Percentiles rank a stretch among this genome's conserved stretches.
These are phyloP conservation scores for Nothobranchius furzeri DNA, from an alignment of 2,113 vertebrate genomes.

Conservation along the genomic window DNA sequence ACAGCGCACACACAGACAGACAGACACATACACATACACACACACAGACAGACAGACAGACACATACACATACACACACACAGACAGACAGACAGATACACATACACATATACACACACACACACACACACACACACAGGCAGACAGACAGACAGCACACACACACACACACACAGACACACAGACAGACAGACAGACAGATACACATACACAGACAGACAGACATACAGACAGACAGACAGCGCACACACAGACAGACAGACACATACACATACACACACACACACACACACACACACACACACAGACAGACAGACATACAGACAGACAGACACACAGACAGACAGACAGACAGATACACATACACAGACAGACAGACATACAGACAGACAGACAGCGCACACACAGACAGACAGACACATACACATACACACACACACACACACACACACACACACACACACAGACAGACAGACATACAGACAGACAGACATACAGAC, in stretches of 20 bases:
- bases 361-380: not conserved
- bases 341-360: not conserved
- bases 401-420: no score
- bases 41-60: not conserved
- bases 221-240: not conserved
- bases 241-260: conserved; percentile 4
- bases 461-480: not conserved
- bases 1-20: not conserved
- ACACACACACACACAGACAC: conserved; percentile 11
- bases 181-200: not conserved
- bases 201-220: not conserved
- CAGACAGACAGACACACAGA: not conserved
- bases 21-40: conserved; percentile 3
- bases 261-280: not conserved
- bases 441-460: no score
- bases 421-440: no score
- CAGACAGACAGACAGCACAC: not conserved
- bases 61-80: not conserved
- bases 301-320: not conserved
- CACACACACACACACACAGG: not conserved
- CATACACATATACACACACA: not conserved
- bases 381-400: no score
- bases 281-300: conserved; percentile 9
- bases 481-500: not conserved
- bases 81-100: conserved; percentile 12